Evolutionary conservation across 2,797 vertebrate genomes (phyloP), one percentile per base, ranked within the genome.

Genomic region (Acanthopagrus latus): DNA sequence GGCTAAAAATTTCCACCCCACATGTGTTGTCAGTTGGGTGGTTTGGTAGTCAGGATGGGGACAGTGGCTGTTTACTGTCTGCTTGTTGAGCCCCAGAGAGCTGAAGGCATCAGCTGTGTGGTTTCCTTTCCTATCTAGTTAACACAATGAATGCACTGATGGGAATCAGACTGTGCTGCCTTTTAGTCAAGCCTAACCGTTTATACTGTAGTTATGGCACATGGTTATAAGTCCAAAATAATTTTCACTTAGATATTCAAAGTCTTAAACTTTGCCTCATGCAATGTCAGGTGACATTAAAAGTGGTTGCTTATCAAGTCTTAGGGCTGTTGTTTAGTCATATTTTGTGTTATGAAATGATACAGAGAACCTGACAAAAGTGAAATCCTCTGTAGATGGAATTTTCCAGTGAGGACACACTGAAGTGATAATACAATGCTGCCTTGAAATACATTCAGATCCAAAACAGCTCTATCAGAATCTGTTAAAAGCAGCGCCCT

Each of bases 1-100:
- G 33, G 5, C 9, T 3, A 16, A 43, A 79, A 47, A 9, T 86
- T 89, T 88, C 78, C 85, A 64, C 63, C 48, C 14, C n/a, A 51
- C 38, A 29, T 38, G 71, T 74, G 80, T 89, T 92, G 65, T 73
- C 69, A 79, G 0, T 51, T 16, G 5, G 52, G 72, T 50, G 79
- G 1, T 81, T 71, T 73, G 0, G 88, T 91, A 58, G 91, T 84
- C 87, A 93, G 84, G 85, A 88, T 54, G 44, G 91, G 80, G 85
- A 87, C 38, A 3, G 14, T 2, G 21, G 64, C 65, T 93, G 91
- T 94, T 94, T 94, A 85, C 88, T 5, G 11, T 74, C 33, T 3
- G 6, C 65, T 47, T 27, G 25, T 50, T 56, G 16, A 38, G 38
- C 69, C 52, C 83, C 33, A 65, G 80, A 65, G 88, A 86, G n/a